Conservation (phyloP, 2,113 vertebrate genomes). For the Chaetura pelagica region DNA sequence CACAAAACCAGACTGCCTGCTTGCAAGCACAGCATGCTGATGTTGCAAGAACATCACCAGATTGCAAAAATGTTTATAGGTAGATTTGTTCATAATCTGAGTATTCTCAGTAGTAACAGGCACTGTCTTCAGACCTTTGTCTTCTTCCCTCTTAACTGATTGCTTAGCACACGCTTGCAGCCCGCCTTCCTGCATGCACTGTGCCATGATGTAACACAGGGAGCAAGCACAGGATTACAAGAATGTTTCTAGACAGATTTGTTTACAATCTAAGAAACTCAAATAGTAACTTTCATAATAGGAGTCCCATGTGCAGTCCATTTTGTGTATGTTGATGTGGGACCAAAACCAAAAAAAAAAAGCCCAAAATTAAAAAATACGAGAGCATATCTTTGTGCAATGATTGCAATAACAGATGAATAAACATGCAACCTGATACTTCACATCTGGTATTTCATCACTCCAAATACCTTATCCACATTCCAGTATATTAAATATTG, state of each 20-base stretch:
- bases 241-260: slow-evolving; percentile 37
- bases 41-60: background rate
- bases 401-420: slow-evolving; percentile 76
- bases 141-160: background rate
- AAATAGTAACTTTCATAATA: slow-evolving; percentile 63
- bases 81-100: background rate
- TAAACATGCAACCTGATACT: slow-evolving; percentile 83
- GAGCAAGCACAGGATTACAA: background rate
- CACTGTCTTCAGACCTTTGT: background rate
- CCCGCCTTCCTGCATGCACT: background rate
- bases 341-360: slow-evolving; percentile 61
- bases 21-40: background rate
- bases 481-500: slow-evolving; percentile 61
- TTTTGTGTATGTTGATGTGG: slow-evolving; percentile 62
- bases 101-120: slow-evolving; percentile 30
- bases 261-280: slow-evolving; percentile 48
- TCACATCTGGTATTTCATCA: slow-evolving; percentile 76
- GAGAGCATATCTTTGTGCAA: slow-evolving; percentile 44
- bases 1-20: background rate
- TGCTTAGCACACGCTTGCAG: background rate
- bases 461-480: slow-evolving; percentile 59
- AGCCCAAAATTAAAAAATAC: background rate
- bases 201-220: background rate
- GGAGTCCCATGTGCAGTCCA: slow-evolving; percentile 3
- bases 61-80: slow-evolving; percentile 17